Percentiles rank a stretch among this genome's conserved stretches.
phyloP scores from a whole-genome alignment of 2,888 invertebrate genomes.

The Morpho achilles region DNA sequence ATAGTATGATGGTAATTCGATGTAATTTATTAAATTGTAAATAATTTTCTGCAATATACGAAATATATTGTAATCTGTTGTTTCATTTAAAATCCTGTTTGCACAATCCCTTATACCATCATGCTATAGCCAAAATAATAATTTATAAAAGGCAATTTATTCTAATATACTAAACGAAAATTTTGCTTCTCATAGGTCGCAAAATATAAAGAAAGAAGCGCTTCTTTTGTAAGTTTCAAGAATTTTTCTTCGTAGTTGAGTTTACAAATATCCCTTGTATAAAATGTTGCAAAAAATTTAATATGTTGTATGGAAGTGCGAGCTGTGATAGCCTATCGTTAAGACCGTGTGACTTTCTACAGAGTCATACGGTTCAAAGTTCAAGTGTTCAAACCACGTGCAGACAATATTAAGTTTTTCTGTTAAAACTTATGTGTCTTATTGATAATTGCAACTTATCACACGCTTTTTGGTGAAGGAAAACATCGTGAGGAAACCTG shows the following conservation, averaged over 20 bases:
- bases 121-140: constrained; percentile 55
- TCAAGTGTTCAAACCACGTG: too few species aligned
- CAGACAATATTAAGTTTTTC: too few species aligned
- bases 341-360: too few species aligned
- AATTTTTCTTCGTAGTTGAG: constrained; percentile 11
- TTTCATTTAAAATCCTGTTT: constrained; percentile 58
- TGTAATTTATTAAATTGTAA: constrained; percentile 41
- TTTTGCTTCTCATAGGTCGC: constrained; percentile 37
- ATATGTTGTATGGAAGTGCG: too few species aligned
- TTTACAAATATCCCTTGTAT: background rate
- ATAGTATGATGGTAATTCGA: constrained; percentile 69
- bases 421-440: too few species aligned
- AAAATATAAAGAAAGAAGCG: constrained; percentile 35
- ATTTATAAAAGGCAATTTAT: background rate
- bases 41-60: constrained; percentile 52
- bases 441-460: too few species aligned
- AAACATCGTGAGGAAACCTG: too few species aligned
- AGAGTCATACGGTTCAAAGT: too few species aligned
- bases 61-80: constrained; percentile 45
- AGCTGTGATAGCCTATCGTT: too few species aligned
- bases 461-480: too few species aligned
- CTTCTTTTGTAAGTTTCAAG: constrained; percentile 35
- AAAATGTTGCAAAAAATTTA: too few species aligned
- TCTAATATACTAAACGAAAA: constrained; percentile 6
- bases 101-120: constrained; percentile 52